Percentiles rank a stretch among this genome's conserved stretches.
phyloP scores from a whole-genome alignment of 2,888 invertebrate genomes.

The Diaperis boleti region DNA sequence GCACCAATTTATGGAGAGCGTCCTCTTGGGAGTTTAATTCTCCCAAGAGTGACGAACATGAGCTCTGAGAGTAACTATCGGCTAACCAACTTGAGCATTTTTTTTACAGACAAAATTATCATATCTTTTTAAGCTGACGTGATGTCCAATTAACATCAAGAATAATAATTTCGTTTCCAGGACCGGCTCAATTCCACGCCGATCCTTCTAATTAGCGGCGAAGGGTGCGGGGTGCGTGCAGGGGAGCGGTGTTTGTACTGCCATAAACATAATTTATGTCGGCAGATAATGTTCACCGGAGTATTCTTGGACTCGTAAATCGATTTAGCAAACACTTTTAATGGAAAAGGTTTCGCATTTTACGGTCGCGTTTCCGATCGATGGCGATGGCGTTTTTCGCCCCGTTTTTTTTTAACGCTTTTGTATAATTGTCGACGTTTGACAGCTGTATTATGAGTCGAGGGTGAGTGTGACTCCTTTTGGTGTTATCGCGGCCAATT shows the following conservation, averaged over 20 bases:
- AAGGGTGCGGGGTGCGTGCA: conserved; percentile 6
- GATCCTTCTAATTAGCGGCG: conserved; percentile 46
- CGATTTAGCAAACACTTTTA: conserved; percentile 55
- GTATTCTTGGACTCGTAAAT: conserved; percentile 51
- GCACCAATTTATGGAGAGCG: too few species aligned
- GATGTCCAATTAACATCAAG: too few species aligned
- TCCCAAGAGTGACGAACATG: too few species aligned
- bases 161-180: too few species aligned
- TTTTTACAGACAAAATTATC: too few species aligned
- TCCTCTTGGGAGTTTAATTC: too few species aligned
- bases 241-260: conserved; percentile 49
- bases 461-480: conserved; percentile 25
- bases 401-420: conserved; percentile 32
- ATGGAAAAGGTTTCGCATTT: conserved; percentile 53
- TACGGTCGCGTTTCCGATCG: conserved; percentile 44
- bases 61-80: too few species aligned
- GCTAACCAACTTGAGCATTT: too few species aligned
- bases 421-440: conserved; percentile 34
- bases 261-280: conserved; percentile 53
- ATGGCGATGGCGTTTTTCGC: conserved; percentile 11
- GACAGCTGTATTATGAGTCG: conserved; percentile 19
- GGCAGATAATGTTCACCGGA: conserved; percentile 51
- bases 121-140: too few species aligned
- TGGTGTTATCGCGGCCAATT: conserved; percentile 43
- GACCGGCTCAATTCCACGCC: background rate